phyloP scores from a whole-genome alignment of 2,888 invertebrate species.

The Sclerodermus sp. region DNA sequence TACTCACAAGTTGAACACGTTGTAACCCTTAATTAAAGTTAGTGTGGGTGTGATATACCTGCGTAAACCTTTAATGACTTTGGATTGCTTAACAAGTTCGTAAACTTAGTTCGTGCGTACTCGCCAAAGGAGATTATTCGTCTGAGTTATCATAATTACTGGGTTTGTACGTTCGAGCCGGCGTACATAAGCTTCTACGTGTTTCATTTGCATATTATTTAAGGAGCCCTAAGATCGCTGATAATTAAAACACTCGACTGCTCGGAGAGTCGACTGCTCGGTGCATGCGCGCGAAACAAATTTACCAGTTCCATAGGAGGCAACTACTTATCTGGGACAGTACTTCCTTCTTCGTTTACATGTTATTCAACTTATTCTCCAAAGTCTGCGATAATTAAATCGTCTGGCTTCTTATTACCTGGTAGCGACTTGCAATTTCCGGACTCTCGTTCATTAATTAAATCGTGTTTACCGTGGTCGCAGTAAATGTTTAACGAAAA shows the following conservation, averaged over 20 bases:
- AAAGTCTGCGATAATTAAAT: too few species aligned
- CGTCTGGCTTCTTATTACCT: too few species aligned
- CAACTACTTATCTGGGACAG: too few species aligned
- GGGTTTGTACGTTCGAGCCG: neutral
- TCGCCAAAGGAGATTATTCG: conserved; percentile 19
- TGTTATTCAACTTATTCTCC: too few species aligned
- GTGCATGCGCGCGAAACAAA: too few species aligned
- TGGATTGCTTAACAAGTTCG: conserved; percentile 26
- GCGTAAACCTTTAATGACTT: conserved; percentile 17
- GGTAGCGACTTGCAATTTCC: neutral
- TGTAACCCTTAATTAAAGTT: conserved; percentile 31
- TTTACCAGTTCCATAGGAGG: too few species aligned
- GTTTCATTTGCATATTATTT: too few species aligned
- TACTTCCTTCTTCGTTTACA: too few species aligned
- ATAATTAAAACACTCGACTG: too few species aligned
- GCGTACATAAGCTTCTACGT: too few species aligned
- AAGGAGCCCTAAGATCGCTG: too few species aligned
- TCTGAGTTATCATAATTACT: conserved; percentile 17
- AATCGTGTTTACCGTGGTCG: neutral
- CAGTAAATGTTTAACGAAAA: neutral
- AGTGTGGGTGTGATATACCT: conserved; percentile 25
- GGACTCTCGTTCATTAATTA: neutral
- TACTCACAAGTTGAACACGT: neutral
- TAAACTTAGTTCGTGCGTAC: conserved; percentile 24
- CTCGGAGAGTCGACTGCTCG: too few species aligned